Conservation (phyloP, 2,797 vertebrate genomes). For the Silurus lanzhouensis region DNA sequence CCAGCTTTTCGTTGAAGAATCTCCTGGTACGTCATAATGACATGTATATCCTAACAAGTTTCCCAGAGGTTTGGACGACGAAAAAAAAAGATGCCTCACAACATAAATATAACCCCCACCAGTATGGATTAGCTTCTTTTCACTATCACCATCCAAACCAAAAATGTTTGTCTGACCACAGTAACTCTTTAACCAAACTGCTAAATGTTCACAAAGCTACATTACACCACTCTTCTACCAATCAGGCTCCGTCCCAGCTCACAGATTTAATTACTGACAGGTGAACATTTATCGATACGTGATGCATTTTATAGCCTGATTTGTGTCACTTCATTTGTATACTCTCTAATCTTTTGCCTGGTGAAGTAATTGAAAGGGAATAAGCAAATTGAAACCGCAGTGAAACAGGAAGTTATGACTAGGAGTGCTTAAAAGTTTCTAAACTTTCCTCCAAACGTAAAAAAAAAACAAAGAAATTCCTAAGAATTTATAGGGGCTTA, state of each 20-base stretch:
- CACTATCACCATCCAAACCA: neutral
- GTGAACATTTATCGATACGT: neutral
- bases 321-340: neutral
- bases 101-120: neutral
- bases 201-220: neutral
- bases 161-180: neutral
- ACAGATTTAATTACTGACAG: neutral
- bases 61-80: too few relatives aligned
- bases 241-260: neutral
- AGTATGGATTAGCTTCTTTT: neutral
- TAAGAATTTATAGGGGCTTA: neutral
- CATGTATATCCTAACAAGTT: neutral
- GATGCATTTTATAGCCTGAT: neutral
- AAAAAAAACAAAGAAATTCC: neutral
- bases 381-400: neutral
- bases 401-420: too few relatives aligned
- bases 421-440: neutral
- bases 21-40: neutral
- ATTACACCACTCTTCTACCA: neutral
- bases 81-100: neutral
- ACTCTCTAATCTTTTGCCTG: neutral
- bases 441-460: neutral
- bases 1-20: neutral
- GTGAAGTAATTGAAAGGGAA: neutral
- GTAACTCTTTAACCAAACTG: neutral